Conservation (phyloP, 64 coral and sea anemone species). For the Hydrozoanthus tunicans region DNA sequence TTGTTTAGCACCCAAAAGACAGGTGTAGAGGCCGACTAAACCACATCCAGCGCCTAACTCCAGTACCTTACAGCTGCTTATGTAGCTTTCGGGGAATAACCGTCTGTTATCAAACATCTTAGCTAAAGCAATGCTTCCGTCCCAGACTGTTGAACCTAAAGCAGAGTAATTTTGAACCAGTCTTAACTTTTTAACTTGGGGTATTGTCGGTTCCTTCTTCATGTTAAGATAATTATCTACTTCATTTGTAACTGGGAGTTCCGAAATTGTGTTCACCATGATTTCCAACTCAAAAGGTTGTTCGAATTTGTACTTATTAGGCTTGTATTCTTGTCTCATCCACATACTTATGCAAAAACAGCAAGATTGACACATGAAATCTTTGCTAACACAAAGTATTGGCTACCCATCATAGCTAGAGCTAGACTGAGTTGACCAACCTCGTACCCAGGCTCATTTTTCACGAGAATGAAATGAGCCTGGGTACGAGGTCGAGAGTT, state of each 20-base stretch:
- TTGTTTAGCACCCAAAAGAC: conserved; percentile 74
- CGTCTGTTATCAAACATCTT: conserved; percentile 93
- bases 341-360: conserved; percentile 45
- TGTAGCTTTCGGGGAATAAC: conserved; percentile 43
- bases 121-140: conserved; percentile 93
- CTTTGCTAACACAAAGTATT: conserved; percentile 31
- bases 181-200: conserved; percentile 43
- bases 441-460: not conserved
- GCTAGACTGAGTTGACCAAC: not conserved
- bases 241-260: not conserved
- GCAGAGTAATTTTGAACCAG: conserved; percentile 84
- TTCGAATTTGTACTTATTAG: conserved; percentile 90
- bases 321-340: conserved; percentile 93
- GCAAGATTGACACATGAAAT: not conserved
- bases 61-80: conserved; percentile 56
- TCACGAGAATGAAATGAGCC: too few species aligned
- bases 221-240: not conserved
- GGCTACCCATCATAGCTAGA: too few species aligned
- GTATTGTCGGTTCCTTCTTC: not conserved
- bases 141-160: conserved; percentile 92
- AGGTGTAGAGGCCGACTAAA: conserved; percentile 83
- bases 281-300: conserved; percentile 80
- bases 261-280: not conserved
- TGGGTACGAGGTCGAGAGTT: too few species aligned
- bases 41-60: conserved; percentile 96